Evolutionary conservation across 2,888 invertebrate genomes (phyloP).

Genomic region (Apodemia zela): DNA sequence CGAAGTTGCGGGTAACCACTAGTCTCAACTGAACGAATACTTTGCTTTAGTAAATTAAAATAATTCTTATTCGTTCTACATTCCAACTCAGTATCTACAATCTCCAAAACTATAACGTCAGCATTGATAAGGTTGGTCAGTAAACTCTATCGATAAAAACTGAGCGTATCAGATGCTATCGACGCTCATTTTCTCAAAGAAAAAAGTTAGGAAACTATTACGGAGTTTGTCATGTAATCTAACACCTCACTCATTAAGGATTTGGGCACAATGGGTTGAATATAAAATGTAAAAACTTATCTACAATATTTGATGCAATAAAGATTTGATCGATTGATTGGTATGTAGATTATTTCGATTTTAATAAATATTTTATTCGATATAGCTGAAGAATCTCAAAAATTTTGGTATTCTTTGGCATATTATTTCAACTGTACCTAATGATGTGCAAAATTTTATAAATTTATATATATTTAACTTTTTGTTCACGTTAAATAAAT

Average conservation of each 20-base stretch:
- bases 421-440: too few relatives aligned
- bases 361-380: too few relatives aligned
- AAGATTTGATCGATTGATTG: too few relatives aligned
- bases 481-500: too few relatives aligned
- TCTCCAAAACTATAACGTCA: constrained; percentile 5
- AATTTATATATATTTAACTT: too few relatives aligned
- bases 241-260: constrained; percentile 48
- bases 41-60: background rate
- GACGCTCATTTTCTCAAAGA: constrained; percentile 53
- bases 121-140: background rate
- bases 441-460: too few relatives aligned
- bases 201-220: constrained; percentile 60
- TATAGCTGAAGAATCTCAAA: too few relatives aligned
- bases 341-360: background rate
- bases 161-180: constrained; percentile 49
- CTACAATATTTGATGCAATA: too few relatives aligned
- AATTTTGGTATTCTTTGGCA: too few relatives aligned
- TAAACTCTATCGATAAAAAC: constrained; percentile 9
- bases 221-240: constrained; percentile 63
- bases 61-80: background rate
- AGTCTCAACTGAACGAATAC: too few relatives aligned
- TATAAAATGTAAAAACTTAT: too few relatives aligned
- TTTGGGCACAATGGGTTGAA: constrained; percentile 34
- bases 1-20: too few relatives aligned
- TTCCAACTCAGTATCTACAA: background rate